These are phyloP conservation scores for Tokudaia tokunoshimensis DNA, from an alignment of 2,797 vertebrate species.

Conservation along the genomic window DNA sequence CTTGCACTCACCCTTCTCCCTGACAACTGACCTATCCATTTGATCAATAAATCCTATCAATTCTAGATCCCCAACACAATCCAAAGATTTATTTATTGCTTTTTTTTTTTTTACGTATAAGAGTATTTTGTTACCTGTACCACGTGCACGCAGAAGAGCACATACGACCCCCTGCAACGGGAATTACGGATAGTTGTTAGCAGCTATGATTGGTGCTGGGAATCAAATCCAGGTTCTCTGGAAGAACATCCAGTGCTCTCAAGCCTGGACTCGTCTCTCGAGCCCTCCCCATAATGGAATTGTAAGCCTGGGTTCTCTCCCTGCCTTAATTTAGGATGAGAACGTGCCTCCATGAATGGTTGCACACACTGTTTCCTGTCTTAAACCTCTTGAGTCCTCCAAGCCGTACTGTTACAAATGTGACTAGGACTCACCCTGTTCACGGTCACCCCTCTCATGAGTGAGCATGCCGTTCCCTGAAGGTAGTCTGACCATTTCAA, in stretches of 20 bases:
- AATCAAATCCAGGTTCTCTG: background rate
- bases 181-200: background rate
- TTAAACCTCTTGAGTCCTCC: background rate
- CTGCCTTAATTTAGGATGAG: background rate
- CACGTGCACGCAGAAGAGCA: background rate
- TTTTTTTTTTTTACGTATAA: background rate
- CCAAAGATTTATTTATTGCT: background rate
- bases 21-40: background rate
- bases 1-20: background rate
- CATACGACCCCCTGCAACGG: background rate
- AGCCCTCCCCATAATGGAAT: background rate
- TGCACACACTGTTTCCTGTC: background rate
- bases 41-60: background rate
- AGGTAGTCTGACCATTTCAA: background rate
- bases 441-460: background rate
- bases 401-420: background rate
- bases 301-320: background rate
- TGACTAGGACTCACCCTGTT: background rate
- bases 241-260: background rate
- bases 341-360: background rate
- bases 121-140: background rate
- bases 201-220: background rate
- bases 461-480: background rate
- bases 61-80: background rate
- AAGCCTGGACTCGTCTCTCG: background rate